Conservation (phyloP, 2,113 vertebrate genomes). For the Ranitomeya variabilis region DNA sequence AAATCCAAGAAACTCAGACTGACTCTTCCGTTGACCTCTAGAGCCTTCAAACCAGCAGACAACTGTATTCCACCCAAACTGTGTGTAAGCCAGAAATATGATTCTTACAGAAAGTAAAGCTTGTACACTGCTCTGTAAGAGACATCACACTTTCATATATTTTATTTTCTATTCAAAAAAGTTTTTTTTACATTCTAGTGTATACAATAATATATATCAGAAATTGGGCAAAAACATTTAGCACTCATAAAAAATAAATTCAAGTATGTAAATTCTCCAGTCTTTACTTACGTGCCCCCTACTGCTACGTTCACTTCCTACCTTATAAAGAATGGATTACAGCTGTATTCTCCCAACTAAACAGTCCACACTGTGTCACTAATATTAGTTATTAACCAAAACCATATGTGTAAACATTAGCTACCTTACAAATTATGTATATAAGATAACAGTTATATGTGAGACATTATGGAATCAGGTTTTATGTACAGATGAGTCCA, state of each 20-base stretch:
- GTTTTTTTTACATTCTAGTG: too few relatives aligned
- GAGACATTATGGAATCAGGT: too few relatives aligned
- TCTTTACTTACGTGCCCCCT: too few relatives aligned
- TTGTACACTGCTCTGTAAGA: neutral
- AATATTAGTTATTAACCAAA: too few relatives aligned
- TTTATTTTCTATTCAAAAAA: neutral
- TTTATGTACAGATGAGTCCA: too few relatives aligned
- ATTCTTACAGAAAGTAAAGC: neutral
- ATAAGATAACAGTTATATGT: too few relatives aligned
- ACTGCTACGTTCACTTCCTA: neutral
- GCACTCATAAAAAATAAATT: too few relatives aligned
- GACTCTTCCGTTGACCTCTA: neutral
- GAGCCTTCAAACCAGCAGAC: neutral
- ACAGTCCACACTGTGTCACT: too few relatives aligned
- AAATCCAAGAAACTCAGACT: constrained; percentile 9
- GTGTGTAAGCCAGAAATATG: neutral
- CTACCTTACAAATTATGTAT: neutral
- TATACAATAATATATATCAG: too few relatives aligned
- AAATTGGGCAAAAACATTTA: too few relatives aligned
- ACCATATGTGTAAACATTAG: neutral
- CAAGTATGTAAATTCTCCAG: too few relatives aligned
- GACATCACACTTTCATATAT: neutral
- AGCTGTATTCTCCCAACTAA: neutral
- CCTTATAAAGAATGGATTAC: neutral
- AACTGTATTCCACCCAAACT: constrained; percentile 9